Evolutionary conservation across 2,113 vertebrate species (phyloP).

Genomic region (Rhadina sibilatrix): DNA sequence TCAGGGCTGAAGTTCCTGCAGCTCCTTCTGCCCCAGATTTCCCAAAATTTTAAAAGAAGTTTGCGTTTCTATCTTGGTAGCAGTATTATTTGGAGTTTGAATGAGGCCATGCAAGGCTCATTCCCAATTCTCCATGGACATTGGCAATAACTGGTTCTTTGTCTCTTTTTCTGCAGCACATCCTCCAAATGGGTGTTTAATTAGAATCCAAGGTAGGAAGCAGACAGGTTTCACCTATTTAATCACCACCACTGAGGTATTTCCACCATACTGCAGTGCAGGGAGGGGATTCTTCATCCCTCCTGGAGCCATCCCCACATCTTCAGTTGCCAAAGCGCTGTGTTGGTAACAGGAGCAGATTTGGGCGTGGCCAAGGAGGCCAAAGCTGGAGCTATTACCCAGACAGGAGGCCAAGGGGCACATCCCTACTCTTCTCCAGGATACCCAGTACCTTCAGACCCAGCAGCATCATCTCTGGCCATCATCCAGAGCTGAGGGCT

Average conservation of each 20-base stretch:
- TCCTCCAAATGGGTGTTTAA: not conserved
- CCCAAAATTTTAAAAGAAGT: not conserved
- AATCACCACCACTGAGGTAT: not conserved
- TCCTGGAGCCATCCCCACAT: accelerated
- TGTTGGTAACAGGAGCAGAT: not conserved
- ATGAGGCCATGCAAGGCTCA: not conserved
- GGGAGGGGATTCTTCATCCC: not conserved
- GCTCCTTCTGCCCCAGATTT: not conserved
- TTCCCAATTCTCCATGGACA: accelerated
- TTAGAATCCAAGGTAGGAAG: not conserved
- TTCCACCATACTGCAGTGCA: accelerated
- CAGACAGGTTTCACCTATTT: not conserved
- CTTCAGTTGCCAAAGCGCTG: not conserved
- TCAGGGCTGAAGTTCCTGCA: not conserved
- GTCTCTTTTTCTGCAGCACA: not conserved
- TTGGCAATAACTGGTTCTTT: not conserved
- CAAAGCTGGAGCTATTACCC: not conserved
- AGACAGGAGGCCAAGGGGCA: not conserved
- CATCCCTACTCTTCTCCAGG: not conserved
- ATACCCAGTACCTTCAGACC: not conserved
- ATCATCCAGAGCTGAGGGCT: not conserved
- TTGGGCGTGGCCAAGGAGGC: not conserved
- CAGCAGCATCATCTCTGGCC: not conserved
- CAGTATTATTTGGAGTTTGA: not conserved
- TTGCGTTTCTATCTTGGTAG: not conserved